Evolutionary conservation across 2,888 invertebrate species (phyloP).

Genomic region (Allophyes oxyacanthae): DNA sequence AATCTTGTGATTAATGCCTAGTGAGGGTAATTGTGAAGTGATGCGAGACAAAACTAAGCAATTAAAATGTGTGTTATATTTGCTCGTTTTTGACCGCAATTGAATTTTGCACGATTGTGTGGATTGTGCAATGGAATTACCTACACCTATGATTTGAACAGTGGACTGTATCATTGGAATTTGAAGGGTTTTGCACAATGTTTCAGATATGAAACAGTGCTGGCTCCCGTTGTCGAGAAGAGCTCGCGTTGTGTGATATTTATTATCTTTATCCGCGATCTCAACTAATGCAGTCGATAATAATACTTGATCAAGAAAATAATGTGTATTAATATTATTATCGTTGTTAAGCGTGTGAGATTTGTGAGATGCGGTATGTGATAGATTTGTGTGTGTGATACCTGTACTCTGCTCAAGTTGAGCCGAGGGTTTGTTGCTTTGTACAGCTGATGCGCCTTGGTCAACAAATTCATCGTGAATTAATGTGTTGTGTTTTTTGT

Average conservation of each 20-base stretch:
- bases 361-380: conserved; percentile 4
- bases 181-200: conserved; percentile 28
- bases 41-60: conserved; percentile 37
- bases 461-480: conserved; percentile 9
- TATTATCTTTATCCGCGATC: conserved; percentile 24
- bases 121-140: conserved; percentile 32
- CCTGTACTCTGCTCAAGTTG: background rate
- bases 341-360: conserved; percentile 8
- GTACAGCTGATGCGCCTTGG: background rate
- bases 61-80: conserved; percentile 30
- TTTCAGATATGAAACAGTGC: conserved; percentile 35
- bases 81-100: conserved; percentile 25
- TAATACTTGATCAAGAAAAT: conserved; percentile 24
- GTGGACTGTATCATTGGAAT: conserved; percentile 33
- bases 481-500: conserved; percentile 22
- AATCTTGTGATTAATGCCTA: conserved; percentile 4
- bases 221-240: conserved; percentile 47
- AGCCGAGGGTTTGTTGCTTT: background rate
- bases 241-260: conserved; percentile 37
- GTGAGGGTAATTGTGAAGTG: conserved; percentile 17
- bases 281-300: conserved; percentile 49
- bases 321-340: conserved; percentile 2
- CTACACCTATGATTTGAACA: conserved; percentile 36
- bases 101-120: conserved; percentile 32
- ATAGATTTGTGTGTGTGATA: conserved; percentile 1